Evolutionary conservation across 2,888 invertebrate genomes (phyloP).

Genomic region (Liodrosophila aerea): DNA sequence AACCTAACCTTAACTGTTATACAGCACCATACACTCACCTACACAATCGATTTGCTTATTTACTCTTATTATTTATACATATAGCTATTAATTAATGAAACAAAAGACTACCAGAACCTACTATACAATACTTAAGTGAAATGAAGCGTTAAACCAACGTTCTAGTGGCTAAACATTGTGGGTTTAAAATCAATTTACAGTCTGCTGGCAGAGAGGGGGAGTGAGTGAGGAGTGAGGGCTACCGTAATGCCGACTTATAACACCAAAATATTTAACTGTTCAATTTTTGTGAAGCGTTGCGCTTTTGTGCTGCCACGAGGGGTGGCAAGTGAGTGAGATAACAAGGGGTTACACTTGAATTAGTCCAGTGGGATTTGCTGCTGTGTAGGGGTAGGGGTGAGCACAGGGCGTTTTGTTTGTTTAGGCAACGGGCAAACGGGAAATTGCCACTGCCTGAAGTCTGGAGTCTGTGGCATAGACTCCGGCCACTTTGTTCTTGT

Average conservation of each 20-base stretch:
- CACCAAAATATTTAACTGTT: conserved; percentile 81
- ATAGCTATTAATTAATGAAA: no score
- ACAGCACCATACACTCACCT: no score
- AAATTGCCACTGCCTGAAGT: conserved; percentile 9
- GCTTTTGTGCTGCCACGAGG: conserved; percentile 32
- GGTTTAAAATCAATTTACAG: conserved; percentile 11
- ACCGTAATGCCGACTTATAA: conserved; percentile 80
- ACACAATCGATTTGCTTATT: no score
- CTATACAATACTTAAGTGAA: no score
- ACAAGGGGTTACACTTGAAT: conserved; percentile 76
- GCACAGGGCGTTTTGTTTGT: conserved; percentile 55
- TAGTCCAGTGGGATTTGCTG: conserved; percentile 81
- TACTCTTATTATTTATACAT: no score
- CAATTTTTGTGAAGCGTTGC: conserved; percentile 73
- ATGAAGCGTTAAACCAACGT: not conserved
- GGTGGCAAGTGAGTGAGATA: conserved; percentile 39
- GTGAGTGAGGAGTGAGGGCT: not conserved
- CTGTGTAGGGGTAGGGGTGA: conserved; percentile 37
- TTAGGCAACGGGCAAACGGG: conserved; percentile 24
- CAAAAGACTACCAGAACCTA: no score
- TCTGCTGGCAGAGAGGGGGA: not conserved
- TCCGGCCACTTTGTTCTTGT: conserved; percentile 48
- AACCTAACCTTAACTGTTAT: no score
- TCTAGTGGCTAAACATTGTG: not conserved
- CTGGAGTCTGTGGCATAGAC: conserved; percentile 3